Base-by-base conservation (phyloP, 2,888 invertebrate genomes). In the Archips crataeganus region DNA sequence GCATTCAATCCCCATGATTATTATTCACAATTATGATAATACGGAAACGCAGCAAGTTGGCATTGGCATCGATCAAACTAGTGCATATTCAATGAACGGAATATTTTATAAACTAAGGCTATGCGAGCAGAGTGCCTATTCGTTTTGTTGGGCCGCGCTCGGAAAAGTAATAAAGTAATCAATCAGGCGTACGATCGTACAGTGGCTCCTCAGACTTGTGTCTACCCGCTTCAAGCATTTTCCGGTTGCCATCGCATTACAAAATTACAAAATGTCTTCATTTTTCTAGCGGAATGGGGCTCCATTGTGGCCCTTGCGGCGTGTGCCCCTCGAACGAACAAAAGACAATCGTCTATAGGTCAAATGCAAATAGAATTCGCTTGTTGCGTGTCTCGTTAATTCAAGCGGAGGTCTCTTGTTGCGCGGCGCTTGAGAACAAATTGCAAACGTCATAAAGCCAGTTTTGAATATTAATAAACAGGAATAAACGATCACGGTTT, bases 361-460 rank as follows among this genome's bases (percentile, higher is more conserved):
- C 90, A 91, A 89, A 92, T 93, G 91, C 87, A 91, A 92, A 91
- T 92, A 89, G 83, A 87, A 87, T 87, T 88, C 85, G 88, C 87
- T 87, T 86, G 90, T 91, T 88, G 91, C 90, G 90, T 91, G 90
- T 85, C 85, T 84, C 82, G 82, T 83, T 85, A 74, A 83, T 86
- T 87, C 83, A 83, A 85, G 81, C 84, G 79, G 78, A 79, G 79
- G 82, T 78, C 84, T 87, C 89, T 88, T 84, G 88, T 85, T 85
- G 85, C 84, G 82, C 82, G 80, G 82, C 81, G 84, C 85, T 82
- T 81, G 83, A 84, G 85, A 90, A 90, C 91, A 89, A 91, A 90
- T 91, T 86, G 87, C 87, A 86, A 87, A 88, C 87, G 87, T 90
- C 90, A 87, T 89, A 87, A 85, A 87, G 86, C 84, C 85, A 86